Conservation (phyloP, 2,113 vertebrate genomes). For the Ploceus nigricollis region DNA sequence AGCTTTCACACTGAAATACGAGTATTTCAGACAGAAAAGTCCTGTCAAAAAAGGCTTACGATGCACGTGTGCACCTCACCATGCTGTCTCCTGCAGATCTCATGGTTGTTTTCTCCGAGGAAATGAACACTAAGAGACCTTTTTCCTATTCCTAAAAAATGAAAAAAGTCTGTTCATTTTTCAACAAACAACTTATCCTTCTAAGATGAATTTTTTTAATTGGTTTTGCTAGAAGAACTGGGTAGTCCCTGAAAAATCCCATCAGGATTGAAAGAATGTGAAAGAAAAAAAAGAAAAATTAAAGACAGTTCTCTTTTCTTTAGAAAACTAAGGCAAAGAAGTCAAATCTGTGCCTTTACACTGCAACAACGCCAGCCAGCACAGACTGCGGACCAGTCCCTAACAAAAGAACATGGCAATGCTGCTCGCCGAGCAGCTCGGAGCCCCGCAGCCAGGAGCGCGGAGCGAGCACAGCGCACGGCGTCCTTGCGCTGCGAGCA, state of each 20-base stretch:
- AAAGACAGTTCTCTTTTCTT: background rate
- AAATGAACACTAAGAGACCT: background rate
- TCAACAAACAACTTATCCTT: background rate
- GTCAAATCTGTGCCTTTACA: background rate
- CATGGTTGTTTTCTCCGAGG: background rate
- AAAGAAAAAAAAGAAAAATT: background rate
- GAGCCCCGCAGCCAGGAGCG: background rate
- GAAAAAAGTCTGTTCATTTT: background rate
- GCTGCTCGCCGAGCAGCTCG: rapidly evolving
- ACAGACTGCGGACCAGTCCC: background rate
- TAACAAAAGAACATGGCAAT: background rate
- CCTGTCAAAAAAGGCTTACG: background rate
- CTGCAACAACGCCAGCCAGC: background rate
- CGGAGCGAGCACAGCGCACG: rapidly evolving
- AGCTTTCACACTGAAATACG: background rate
- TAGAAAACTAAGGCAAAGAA: background rate
- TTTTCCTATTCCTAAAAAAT: background rate
- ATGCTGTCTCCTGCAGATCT: background rate
- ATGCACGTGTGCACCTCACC: rapidly evolving
- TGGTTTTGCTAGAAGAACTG: background rate
- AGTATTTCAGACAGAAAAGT: background rate
- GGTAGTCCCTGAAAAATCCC: background rate
- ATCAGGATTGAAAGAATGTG: background rate
- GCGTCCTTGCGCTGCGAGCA: rapidly evolving
- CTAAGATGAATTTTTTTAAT: background rate